A percentile compares a stretch with the other conserved stretches of the same genome.
These are phyloP conservation scores for Ophonus ardosiacus DNA, from an alignment of 2,888 invertebrate species.

Conservation along the genomic window DNA sequence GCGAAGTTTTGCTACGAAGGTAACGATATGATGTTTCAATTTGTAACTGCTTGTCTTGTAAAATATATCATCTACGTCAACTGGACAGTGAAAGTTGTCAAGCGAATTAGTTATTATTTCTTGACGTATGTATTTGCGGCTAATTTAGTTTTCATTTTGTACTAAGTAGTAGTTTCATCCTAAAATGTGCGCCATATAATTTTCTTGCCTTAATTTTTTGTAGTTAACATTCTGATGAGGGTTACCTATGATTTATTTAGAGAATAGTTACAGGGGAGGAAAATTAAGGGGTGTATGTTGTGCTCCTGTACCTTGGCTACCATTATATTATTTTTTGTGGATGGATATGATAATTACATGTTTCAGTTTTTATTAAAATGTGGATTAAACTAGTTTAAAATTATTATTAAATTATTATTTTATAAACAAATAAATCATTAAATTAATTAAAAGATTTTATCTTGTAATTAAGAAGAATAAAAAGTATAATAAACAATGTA, in stretches of 20 bases:
- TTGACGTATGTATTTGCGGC: not conserved
- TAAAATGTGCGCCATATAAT: not conserved
- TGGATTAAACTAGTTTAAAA: not conserved
- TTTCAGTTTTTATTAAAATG: not conserved
- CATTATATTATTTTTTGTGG: not conserved
- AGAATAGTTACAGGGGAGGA: not conserved
- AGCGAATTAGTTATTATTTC: not conserved
- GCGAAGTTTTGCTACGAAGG: too few relatives aligned
- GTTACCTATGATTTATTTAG: conserved; percentile 13
- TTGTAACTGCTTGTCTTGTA: too few relatives aligned
- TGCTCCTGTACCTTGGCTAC: not conserved
- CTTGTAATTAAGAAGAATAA: conserved; percentile 8
- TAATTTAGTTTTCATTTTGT: not conserved
- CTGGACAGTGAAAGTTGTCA: too few relatives aligned
- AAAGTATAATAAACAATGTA: not conserved
- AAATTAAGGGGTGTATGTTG: not conserved
- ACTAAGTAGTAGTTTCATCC: not conserved
- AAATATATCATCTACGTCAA: too few relatives aligned
- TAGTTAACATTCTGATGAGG: conserved; percentile 9
- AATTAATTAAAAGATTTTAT: conserved; percentile 14
- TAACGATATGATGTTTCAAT: too few relatives aligned
- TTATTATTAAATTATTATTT: not conserved
- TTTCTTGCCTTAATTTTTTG: not conserved
- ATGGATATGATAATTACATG: not conserved
- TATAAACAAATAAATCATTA: too few relatives aligned